These are phyloP conservation scores for Nibea coibor DNA, from an alignment of 2,113 vertebrate species.

Conservation along the genomic window DNA sequence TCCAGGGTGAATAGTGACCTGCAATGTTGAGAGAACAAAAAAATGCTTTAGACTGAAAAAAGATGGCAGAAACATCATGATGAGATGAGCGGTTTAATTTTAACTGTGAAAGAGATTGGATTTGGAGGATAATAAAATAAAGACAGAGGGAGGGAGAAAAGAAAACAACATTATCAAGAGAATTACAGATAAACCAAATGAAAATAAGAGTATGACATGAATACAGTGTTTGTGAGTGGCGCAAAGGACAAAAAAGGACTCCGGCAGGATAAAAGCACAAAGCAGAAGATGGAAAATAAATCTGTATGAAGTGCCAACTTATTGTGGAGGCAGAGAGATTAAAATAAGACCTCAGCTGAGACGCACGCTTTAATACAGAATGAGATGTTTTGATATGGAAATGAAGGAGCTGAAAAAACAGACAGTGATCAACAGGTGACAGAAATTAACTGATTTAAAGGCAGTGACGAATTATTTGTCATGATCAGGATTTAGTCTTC, in stretches of 20 bases:
- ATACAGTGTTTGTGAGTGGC: not conserved
- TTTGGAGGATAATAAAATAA: not conserved
- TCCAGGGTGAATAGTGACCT: slow-evolving; percentile 99
- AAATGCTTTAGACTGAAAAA: slow-evolving; percentile 72
- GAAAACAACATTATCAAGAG: not conserved
- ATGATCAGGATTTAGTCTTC: not conserved
- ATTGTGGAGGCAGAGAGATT: not conserved
- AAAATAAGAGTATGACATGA: slow-evolving; percentile 16
- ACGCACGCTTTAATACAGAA: not conserved
- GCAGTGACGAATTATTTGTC: not conserved
- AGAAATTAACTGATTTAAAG: not conserved
- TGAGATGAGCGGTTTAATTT: slow-evolving; percentile 16
- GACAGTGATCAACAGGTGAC: not conserved
- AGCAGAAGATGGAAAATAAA: slow-evolving; percentile 1
- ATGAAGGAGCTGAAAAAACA: not conserved
- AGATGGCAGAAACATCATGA: slow-evolving; percentile 32
- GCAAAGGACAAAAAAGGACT: slow-evolving; percentile 9
- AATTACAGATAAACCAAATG: slow-evolving; percentile 30
- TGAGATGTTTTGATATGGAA: not conserved
- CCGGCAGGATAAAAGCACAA: slow-evolving; percentile 17
- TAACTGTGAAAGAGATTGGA: not conserved
- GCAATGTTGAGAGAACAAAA: slow-evolving; percentile 88
- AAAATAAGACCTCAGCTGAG: slow-evolving; percentile 1
- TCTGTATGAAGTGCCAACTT: not conserved
- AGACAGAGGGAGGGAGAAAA: not conserved